Conservation (phyloP, 1,140 invertebrate genomes). For the Amyelois transitella region DNA sequence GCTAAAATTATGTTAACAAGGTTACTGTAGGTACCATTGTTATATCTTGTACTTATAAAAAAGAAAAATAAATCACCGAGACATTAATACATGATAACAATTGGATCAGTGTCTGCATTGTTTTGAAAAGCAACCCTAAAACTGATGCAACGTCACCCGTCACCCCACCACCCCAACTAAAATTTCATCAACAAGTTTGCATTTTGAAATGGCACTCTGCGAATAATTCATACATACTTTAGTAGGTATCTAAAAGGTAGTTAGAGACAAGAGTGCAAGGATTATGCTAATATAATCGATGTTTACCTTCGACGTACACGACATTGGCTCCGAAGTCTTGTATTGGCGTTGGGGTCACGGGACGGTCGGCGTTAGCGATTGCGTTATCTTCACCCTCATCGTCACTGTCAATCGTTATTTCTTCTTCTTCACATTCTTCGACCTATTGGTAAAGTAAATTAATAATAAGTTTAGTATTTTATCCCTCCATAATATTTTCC, state of each 20-base stretch:
- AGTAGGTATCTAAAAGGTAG: too few relatives aligned
- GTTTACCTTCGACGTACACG: conserved; percentile 61
- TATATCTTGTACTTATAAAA: neutral
- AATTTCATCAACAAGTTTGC: too few relatives aligned
- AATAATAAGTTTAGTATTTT: too few relatives aligned
- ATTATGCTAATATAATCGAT: neutral
- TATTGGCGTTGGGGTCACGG: conserved; percentile 56
- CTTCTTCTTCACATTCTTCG: conserved; percentile 72
- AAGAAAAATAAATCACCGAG: too few relatives aligned
- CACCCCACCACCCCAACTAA: too few relatives aligned
- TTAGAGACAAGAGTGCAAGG: neutral
- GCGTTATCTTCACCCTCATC: conserved; percentile 49
- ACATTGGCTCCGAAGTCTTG: conserved; percentile 66
- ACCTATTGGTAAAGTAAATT: conserved; percentile 33
- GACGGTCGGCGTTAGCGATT: conserved; percentile 27
- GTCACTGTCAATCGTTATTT: conserved; percentile 59
- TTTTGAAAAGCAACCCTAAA: too few relatives aligned
- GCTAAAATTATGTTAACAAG: neutral
- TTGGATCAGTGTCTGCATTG: too few relatives aligned
- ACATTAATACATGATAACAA: too few relatives aligned
- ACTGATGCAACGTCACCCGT: too few relatives aligned
- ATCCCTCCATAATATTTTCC: too few relatives aligned
- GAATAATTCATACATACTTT: too few relatives aligned
- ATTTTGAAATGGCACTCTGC: too few relatives aligned
- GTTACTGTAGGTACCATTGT: neutral